Evolutionary conservation across 2,113 vertebrate species (phyloP).

Genomic region (Phoxinus phoxinus): DNA sequence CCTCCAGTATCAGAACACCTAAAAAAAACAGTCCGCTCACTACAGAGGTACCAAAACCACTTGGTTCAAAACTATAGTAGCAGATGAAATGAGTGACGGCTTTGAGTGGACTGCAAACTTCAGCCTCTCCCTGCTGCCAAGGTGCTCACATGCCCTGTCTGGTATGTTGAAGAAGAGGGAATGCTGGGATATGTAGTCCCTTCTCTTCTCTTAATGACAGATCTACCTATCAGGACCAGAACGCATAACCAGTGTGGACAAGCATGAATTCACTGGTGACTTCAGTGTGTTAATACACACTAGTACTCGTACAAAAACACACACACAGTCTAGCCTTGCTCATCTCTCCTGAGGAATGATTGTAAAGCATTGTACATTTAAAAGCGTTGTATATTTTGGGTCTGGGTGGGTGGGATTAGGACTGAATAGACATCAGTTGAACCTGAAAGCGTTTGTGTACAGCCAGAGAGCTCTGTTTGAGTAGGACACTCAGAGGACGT

Average conservation of each 20-base stretch:
- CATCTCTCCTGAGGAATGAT: constrained; percentile 60
- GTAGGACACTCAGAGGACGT: neutral
- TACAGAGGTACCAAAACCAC: constrained; percentile 37
- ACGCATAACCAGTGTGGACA: constrained; percentile 34
- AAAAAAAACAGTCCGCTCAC: neutral
- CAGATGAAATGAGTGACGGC: constrained; percentile 28
- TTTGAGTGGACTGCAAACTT: constrained; percentile 25
- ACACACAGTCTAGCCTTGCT: constrained; percentile 39
- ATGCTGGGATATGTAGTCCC: constrained; percentile 29
- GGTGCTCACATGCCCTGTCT: neutral
- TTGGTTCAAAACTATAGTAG: constrained; percentile 21
- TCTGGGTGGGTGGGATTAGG: constrained; percentile 32
- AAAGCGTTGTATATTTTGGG: constrained; percentile 66
- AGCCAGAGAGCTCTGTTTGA: constrained; percentile 41
- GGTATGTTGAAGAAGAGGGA: constrained; percentile 16
- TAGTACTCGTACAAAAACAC: constrained; percentile 3
- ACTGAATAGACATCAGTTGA: constrained; percentile 25
- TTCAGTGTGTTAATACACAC: constrained; percentile 23
- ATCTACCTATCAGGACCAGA: constrained; percentile 44
- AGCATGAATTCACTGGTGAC: constrained; percentile 47
- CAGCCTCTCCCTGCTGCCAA: neutral
- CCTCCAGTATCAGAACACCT: neutral
- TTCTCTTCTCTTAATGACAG: constrained; percentile 8
- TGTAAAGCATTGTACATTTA: constrained; percentile 69
- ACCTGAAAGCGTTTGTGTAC: constrained; percentile 40